phyloP scores from a whole-genome alignment of 2,797 vertebrate species.

The Cirrhinus molitorella region DNA sequence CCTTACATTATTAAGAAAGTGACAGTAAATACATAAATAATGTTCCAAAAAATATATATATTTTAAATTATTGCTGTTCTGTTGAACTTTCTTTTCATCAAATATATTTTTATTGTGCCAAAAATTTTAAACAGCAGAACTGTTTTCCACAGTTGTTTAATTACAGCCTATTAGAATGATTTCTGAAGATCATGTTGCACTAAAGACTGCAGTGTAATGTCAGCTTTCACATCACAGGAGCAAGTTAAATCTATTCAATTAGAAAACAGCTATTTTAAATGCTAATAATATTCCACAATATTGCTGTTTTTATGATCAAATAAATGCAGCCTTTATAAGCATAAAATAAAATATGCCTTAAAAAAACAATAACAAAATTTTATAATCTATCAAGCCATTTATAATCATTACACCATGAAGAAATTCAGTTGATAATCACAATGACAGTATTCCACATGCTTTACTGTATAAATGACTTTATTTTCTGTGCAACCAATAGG shows the following conservation, averaged over 20 bases:
- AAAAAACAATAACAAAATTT: neutral
- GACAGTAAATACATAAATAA: neutral
- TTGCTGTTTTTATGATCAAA: neutral
- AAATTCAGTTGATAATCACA: neutral
- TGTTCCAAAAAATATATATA: neutral
- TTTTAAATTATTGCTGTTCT: neutral
- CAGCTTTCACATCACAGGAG: neutral
- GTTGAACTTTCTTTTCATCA: neutral
- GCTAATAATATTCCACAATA: neutral
- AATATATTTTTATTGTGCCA: neutral
- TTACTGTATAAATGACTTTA: neutral
- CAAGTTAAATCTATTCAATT: neutral
- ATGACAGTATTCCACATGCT: neutral
- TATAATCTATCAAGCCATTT: neutral
- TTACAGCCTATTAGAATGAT: neutral
- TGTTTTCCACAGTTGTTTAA: too few species aligned
- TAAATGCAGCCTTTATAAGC: neutral
- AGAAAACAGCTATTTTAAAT: neutral
- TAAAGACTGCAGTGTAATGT: neutral
- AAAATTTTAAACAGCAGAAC: neutral
- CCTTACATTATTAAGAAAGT: neutral
- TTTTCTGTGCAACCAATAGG: conserved; percentile 40
- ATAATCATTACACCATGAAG: neutral
- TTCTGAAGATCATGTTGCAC: neutral
- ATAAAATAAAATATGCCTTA: neutral